These are phyloP conservation scores for Pterobdella sp. DNA, from an alignment of 2,888 invertebrate genomes.

Conservation along the genomic window DNA sequence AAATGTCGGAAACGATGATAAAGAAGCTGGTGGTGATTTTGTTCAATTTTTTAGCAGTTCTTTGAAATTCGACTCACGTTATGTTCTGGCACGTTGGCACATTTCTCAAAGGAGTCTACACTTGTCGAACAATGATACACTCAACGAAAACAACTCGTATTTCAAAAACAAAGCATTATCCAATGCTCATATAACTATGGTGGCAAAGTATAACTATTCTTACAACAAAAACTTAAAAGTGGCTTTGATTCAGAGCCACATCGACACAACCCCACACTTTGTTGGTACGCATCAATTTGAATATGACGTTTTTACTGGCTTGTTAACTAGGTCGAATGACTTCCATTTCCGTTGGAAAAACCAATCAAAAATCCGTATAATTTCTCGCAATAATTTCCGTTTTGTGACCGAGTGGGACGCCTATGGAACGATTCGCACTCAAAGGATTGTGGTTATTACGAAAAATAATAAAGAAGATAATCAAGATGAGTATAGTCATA, in stretches of 20 bases:
- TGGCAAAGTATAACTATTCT: slow-evolving; percentile 3
- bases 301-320: neutral
- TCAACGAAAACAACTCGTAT: neutral
- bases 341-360: neutral
- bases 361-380: neutral
- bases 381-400: neutral
- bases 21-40: no score
- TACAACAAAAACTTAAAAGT: slow-evolving; percentile 2
- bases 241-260: neutral
- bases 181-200: neutral
- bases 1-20: neutral
- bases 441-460: neutral
- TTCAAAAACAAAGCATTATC: neutral
- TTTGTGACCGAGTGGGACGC: neutral
- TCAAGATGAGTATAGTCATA: slow-evolving; percentile 1
- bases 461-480: neutral
- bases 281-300: neutral
- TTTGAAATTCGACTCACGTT: slow-evolving; percentile 4
- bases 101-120: slow-evolving; percentile 4
- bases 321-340: slow-evolving; percentile 3
- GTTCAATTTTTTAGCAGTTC: slow-evolving; percentile 2
- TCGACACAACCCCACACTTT: slow-evolving; percentile 9
- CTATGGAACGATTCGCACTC: neutral
- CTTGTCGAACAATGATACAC: neutral
- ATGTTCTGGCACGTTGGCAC: neutral